phyloP scores from a whole-genome alignment of 2,888 invertebrate species.

The Podabrus alpinus region DNA sequence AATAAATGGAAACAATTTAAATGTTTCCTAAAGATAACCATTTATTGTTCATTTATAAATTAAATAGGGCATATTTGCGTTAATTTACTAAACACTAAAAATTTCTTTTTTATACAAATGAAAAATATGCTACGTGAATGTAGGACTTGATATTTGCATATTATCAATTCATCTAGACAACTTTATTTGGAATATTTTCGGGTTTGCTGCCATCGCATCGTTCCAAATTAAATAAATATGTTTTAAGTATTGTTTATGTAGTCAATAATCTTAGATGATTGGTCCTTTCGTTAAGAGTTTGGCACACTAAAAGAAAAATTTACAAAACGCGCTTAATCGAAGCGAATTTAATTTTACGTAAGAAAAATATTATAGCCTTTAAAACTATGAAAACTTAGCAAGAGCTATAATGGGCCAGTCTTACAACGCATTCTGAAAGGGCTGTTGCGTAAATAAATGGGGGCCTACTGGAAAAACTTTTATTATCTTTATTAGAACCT shows the following conservation, averaged over 20 bases:
- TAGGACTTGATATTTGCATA: background rate
- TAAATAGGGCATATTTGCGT: background rate
- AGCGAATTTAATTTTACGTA: too few species aligned
- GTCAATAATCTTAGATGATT: background rate
- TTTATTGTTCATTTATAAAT: background rate
- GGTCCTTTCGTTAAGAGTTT: background rate
- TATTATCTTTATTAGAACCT: too few species aligned
- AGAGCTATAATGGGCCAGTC: too few species aligned
- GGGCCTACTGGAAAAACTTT: too few species aligned
- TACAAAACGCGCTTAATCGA: too few species aligned
- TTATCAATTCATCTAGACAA: background rate
- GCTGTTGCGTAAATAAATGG: too few species aligned
- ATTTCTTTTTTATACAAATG: background rate
- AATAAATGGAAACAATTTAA: background rate
- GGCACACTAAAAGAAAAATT: too few species aligned
- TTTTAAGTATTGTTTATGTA: background rate
- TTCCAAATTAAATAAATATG: background rate
- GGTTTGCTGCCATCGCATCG: background rate
- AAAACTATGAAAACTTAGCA: too few species aligned
- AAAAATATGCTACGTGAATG: background rate
- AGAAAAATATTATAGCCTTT: too few species aligned
- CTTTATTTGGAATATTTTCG: background rate
- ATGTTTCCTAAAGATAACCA: background rate
- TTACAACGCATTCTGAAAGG: too few species aligned
- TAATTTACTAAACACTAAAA: background rate